Conservation (phyloP, 2,113 vertebrate genomes). For the Gorilla gorilla region DNA sequence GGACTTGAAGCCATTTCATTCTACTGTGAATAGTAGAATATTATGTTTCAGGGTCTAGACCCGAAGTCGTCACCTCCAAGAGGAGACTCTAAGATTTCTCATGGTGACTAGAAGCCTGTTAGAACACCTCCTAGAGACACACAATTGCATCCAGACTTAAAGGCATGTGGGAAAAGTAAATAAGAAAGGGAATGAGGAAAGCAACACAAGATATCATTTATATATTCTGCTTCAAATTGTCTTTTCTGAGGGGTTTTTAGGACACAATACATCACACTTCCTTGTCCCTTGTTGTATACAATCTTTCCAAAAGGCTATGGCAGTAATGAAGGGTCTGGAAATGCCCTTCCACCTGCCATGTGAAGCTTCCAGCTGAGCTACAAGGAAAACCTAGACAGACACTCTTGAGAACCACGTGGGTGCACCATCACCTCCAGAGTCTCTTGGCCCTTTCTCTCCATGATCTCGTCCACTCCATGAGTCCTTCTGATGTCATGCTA, state of each 20-base stretch:
- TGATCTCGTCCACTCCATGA: neutral
- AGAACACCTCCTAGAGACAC: neutral
- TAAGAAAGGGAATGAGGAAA: neutral
- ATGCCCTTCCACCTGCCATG: accelerated
- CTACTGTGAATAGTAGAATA: neutral
- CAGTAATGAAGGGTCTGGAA: neutral
- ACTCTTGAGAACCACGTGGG: neutral
- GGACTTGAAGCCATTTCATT: neutral
- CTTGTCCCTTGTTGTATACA: neutral
- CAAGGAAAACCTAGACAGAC: neutral
- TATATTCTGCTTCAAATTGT: neutral
- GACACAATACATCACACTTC: neutral
- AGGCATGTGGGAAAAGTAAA: neutral
- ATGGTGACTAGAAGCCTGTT: neutral
- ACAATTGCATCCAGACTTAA: neutral
- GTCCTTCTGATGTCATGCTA: neutral
- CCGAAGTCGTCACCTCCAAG: neutral
- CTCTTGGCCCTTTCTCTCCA: neutral
- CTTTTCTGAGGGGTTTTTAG: neutral
- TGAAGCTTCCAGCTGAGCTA: no score
- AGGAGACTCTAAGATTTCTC: neutral
- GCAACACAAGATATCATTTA: neutral
- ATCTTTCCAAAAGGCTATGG: neutral
- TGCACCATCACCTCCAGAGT: accelerated
- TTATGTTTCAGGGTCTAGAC: neutral